These are phyloP conservation scores for Ellobium chinense DNA, from an alignment of 2,888 invertebrate species.

Conservation along the genomic window DNA sequence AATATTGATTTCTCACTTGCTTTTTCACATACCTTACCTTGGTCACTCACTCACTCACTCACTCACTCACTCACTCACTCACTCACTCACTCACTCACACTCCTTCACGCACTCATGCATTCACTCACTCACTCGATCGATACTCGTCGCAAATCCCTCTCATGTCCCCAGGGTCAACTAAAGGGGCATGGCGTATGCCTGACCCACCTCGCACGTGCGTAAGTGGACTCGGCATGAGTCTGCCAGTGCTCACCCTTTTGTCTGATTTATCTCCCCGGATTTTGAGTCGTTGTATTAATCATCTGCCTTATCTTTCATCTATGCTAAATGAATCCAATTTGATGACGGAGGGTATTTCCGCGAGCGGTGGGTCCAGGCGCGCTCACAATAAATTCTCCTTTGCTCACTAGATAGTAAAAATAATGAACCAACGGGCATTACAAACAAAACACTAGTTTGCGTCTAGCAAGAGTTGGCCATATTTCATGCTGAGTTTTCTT, in stretches of 20 bases:
- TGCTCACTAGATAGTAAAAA: too few relatives aligned
- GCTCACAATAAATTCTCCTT: too few relatives aligned
- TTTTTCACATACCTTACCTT: too few relatives aligned
- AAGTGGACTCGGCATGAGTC: not conserved
- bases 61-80: constrained; percentile 1
- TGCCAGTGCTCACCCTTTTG: not conserved
- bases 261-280: not conserved
- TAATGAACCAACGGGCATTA: too few relatives aligned
- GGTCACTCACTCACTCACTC: not conserved
- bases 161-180: constrained; percentile 13
- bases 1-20: too few relatives aligned
- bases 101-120: constrained; percentile 4
- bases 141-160: not conserved
- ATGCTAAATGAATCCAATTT: not conserved
- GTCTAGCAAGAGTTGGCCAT: too few relatives aligned
- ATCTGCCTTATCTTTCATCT: not conserved
- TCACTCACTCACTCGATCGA: not conserved
- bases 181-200: constrained; percentile 14
- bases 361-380: not conserved
- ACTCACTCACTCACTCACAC: constrained; percentile 21
- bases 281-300: not conserved
- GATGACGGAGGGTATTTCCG: not conserved
- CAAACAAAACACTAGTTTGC: too few relatives aligned
- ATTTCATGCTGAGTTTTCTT: too few relatives aligned
- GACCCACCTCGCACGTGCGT: not conserved